Evolutionary conservation across 2,888 invertebrate species (phyloP), one percentile per base, ranked within the genome.

Genomic region (Tanypteryx hageni): DNA sequence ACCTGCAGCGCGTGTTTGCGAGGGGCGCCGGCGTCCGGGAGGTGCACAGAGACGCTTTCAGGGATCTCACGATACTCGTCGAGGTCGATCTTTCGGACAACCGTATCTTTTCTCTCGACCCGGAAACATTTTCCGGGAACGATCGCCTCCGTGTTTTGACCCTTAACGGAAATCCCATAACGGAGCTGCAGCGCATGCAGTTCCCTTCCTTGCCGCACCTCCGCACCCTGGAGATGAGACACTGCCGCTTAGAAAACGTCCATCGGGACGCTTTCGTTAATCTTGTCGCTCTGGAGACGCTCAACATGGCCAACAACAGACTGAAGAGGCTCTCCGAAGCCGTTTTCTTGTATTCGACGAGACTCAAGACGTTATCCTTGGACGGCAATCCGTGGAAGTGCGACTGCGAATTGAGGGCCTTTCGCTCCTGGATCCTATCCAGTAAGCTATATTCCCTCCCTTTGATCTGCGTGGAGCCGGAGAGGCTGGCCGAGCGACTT

Each of bases 341-440:
- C 91, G 96, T 97, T 4, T 97, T 97, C 94, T 95, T 97, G 95
- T 97, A 97, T 93, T 96, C 98, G 94, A 96, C 97, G 76, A 97
- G 97, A 94, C 96, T 98, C 93, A 98, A 98, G 95, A 97, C 98
- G 2, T 96, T 98, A 61, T 96, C 97, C 16, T 95, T 98, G 92
- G 97, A 98, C 93, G 97, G 97, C 59, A 99, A 99, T 95, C 98
- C 98, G 9, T 99, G 98, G 98, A 96, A 96, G 94, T 99, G 99
- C 95, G 98, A 99, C 95, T 99, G 99, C 95, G 96, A 97, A 93
- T 95, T 99, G 93, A 96, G 98, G 92, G 97, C 97, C 93, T 98
- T 98, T 94, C 97, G 98, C 93, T 97, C 97, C 94, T 98, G 98
- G 98, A 97, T 98, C 94, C 96, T 98, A 92, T 96, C 97, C 92